Conservation (phyloP, 2,113 vertebrate species). For the Phocoena sinus region DNA sequence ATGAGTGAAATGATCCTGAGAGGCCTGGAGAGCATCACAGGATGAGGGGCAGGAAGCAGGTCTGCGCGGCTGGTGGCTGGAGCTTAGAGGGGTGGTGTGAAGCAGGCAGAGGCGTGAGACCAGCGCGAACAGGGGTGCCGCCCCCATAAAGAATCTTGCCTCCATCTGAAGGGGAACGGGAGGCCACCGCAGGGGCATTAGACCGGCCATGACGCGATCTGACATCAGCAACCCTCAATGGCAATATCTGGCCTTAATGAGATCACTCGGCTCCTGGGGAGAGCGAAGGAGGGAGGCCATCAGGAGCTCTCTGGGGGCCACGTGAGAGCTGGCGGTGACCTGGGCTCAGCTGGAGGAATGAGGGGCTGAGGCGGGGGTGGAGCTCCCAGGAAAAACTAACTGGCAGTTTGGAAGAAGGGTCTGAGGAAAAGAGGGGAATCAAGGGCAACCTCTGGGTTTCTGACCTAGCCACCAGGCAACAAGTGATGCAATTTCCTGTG, state of each 20-base stretch:
- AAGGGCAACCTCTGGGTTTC: background rate
- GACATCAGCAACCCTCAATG: rapidly evolving
- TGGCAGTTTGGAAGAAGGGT: background rate
- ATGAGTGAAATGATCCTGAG: rapidly evolving
- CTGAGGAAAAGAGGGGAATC: background rate
- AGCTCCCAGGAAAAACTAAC: background rate
- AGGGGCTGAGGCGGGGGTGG: rapidly evolving
- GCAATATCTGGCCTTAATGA: rapidly evolving
- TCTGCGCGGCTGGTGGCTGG: background rate
- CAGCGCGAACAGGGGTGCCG: background rate
- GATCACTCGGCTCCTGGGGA: background rate
- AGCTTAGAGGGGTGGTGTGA: rapidly evolving
- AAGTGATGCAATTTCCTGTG: rapidly evolving
- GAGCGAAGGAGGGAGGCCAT: rapidly evolving
- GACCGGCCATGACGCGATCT: rapidly evolving
- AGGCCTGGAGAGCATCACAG: too few relatives aligned
- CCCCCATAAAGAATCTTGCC: rapidly evolving
- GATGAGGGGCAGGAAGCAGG: too few relatives aligned
- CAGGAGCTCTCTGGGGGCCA: background rate
- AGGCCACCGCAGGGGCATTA: rapidly evolving
- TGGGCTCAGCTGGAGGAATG: background rate
- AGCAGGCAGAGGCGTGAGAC: rapidly evolving
- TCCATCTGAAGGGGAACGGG: background rate
- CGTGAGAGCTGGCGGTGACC: background rate
- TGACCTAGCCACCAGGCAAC: rapidly evolving